These are phyloP conservation scores for Chaetodon auriga DNA, from an alignment of 2,113 vertebrate genomes.

Conservation along the genomic window DNA sequence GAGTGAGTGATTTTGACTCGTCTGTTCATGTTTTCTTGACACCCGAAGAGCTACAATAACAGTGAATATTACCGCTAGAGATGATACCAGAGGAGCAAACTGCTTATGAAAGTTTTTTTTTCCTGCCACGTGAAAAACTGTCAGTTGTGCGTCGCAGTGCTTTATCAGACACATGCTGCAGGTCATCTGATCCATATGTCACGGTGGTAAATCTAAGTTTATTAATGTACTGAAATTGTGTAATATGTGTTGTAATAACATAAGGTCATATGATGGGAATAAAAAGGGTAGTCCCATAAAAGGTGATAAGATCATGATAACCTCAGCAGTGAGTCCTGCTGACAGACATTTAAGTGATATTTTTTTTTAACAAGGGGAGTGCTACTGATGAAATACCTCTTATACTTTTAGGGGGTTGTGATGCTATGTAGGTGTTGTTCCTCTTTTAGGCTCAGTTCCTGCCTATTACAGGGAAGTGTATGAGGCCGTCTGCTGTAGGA, in stretches of 20 bases:
- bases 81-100: neutral
- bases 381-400: neutral
- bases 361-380: too few relatives aligned
- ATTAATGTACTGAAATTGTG: neutral
- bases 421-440: slow-evolving; percentile 51
- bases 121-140: slow-evolving; percentile 53
- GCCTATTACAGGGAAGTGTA: slow-evolving; percentile 87
- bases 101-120: neutral
- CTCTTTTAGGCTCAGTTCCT: slow-evolving; percentile 84
- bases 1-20: neutral
- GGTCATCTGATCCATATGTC: neutral
- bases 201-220: neutral
- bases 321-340: neutral
- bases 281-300: neutral
- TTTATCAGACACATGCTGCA: neutral
- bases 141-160: neutral
- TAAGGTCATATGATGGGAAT: slow-evolving; percentile 23
- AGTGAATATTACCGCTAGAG: neutral
- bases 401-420: neutral
- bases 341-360: neutral
- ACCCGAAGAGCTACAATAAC: neutral
- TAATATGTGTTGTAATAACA: neutral
- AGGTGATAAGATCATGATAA: neutral
- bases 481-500: slow-evolving; percentile 82
- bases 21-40: neutral